Base-by-base conservation (phyloP, 2,797 vertebrate species). In the Gadopsis bispinosus region DNA sequence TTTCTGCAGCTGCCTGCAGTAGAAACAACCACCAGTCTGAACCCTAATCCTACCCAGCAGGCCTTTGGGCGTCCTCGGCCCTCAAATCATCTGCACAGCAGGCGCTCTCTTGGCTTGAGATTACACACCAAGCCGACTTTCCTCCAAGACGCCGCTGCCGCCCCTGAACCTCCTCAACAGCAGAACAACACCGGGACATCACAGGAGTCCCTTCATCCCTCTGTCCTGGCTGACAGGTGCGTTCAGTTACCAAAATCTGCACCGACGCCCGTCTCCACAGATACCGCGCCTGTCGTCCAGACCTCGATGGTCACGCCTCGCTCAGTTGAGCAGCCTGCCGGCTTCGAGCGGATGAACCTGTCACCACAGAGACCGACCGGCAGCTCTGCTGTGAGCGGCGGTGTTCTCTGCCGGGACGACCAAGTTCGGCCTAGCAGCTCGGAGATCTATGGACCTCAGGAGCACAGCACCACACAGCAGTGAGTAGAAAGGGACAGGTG, bases 401-500 rank as follows among this genome's bases (percentile, higher is more conserved):
- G 54, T 0, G 16, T 22, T 12, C 9, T 51, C 37, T 19, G 4
- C 7, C 69, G n/a, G 43, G 70, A 37, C 0, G 37, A 13, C 19
- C 20, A 0, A 7, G 11, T 31, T 26, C 81, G 72, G 22, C 53
- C 59, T 7, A 11, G 55, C 63, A 4, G 20, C 41, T 51, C 47
- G 3, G 59, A 62, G 16, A 29, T n/a, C 37, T 5, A 4, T 26
- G 5, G 6, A 13, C 26, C 26, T 2, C 50, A 7, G 50, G 62
- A 77, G 54, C 72, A 41, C 53, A 45, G n/a, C 55, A 2, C 6
- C 47, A 20, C 59, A 2, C 68, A 77, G 4, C 75, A 43, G 92
- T 93, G 73, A 90, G 93, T 88, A 5, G 37, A 37, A 14, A 43
- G 41, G 1, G 14, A 43, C 41, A 39, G 39, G 10, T 12, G 39